A percentile compares a stretch with the other conserved stretches of the same genome.
These are phyloP conservation scores for Mesoligia furuncula DNA, from an alignment of 2,888 invertebrate species.

Conservation along the genomic window DNA sequence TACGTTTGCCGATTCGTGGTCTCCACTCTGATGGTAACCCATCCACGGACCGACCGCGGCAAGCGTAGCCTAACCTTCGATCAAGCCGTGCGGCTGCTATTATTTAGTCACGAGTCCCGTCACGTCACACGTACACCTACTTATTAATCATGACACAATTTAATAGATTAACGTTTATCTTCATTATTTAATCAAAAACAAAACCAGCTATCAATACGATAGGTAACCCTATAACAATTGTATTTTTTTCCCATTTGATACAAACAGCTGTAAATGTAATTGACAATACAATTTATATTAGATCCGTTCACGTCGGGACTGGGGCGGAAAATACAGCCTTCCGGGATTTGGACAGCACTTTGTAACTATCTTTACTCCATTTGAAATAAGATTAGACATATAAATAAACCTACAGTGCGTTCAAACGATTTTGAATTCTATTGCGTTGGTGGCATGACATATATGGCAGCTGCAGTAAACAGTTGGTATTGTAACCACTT, in stretches of 20 bases:
- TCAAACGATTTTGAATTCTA: too few relatives aligned
- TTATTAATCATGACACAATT: background rate
- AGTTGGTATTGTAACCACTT: too few relatives aligned
- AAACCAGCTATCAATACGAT: background rate
- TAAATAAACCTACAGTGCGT: too few relatives aligned
- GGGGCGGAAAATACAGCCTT: slow-evolving; percentile 16
- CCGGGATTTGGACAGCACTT: slow-evolving; percentile 8
- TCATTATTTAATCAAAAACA: slow-evolving; percentile 3
- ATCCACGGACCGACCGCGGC: background rate
- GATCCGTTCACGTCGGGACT: slow-evolving; percentile 24
- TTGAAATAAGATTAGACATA: too few relatives aligned
- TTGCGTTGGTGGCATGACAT: too few relatives aligned
- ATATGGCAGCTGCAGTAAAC: too few relatives aligned
- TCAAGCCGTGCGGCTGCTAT: background rate
- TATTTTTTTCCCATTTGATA: slow-evolving; percentile 29
- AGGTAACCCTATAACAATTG: background rate
- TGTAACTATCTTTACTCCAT: background rate
- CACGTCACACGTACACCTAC: background rate
- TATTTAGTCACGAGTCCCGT: background rate
- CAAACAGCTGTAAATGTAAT: slow-evolving; percentile 6
- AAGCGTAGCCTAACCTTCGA: background rate
- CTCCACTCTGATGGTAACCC: too few relatives aligned
- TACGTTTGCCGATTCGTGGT: too few relatives aligned
- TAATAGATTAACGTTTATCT: slow-evolving; percentile 14
- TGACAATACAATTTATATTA: slow-evolving; percentile 31